Base-by-base conservation (phyloP, 2,113 vertebrate genomes). In the Rattus rattus region DNA sequence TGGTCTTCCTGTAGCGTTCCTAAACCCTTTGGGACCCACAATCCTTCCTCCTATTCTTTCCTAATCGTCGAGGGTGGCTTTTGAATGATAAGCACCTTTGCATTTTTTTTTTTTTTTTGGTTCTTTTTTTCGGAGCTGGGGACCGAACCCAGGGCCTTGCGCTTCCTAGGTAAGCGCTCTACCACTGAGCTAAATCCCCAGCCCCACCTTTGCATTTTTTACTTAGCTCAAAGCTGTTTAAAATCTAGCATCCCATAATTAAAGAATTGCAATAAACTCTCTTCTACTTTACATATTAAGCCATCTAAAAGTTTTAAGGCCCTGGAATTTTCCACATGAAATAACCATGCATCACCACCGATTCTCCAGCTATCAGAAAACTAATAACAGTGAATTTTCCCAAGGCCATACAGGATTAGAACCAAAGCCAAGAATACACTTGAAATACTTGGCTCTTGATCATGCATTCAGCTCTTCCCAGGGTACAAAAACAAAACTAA, bases 261-360 rank as follows among this genome's bases (percentile, higher is more conserved):
- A 67, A 80, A 84, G 76, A 96, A 59, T 67, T 61, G 79, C 49
- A 88, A 56, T 81, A 96, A 94, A 96, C 91, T 70, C 77, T 97
- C 81, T 96, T 94, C 79, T 3, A 87, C 72, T 80, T 97, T 97
- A 96, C 75, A 14, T 86, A 91, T 88, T 95, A 97, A 96, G 54
- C 43, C 19, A 59, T 39, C 95, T 96, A 52, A 7, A 67, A 87
- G 39, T 52, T 88, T 87, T 76, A 28, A 79, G 89, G 65, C 63
- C 59, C 7, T 76, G 83, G 92, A 97, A 96, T 96, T 97, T 97
- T 97, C 96, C 94, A 89, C 43, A 24, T 89, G 67, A 97, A 91
- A 70, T 91, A 95, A 95, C 30, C 76, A 83, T 17, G 67, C 19
- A 81, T 33, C 13, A 36, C 39, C 33, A 72, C 91, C 52, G 79